Base-by-base conservation (phyloP, 1,140 invertebrate genomes). In the Drosophila bifasciata region DNA sequence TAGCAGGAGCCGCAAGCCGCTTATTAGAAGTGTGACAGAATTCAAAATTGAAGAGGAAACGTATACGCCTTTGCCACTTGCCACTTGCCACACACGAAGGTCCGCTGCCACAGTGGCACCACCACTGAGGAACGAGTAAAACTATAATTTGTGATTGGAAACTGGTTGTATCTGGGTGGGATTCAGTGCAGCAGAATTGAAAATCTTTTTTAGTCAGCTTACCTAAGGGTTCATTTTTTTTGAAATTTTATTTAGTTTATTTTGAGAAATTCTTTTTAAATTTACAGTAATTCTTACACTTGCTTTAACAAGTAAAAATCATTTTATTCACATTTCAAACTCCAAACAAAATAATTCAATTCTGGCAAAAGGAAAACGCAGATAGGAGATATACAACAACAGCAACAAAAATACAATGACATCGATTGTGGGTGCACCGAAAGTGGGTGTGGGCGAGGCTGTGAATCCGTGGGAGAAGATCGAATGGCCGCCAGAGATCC, bases 21-120 rank as follows among this genome's bases (percentile, higher is more conserved):
- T 63, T 64, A 80, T 85, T 79, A 64, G 80, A 84, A 84, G 79
- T 84, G 79, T 84, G 79, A 84, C 80, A 80, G 79, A 79, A 84
- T 84, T 84, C 80, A 58, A 85, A 84, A 62, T 72, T 79, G 66
- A 85, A 84, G 63, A 78, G 79, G 76, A 84, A 84, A 84, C 80
- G 76, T 49, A 51, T 55, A 79, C 66, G 75, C 79, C 76, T 74
- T 39, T 78, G 71, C 79, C 61, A 64, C 61, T 15, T 32, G 66
- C 64, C 62, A 68, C 21, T 67, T 67, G 48, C 62, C 62, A 40
- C 63, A 66, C 64, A 84, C 76, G 76, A 71, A 75, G 43, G 32
- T 8, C 36, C 50, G 15, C 36, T 45, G 15, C 25, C 19, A 16
- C 46, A 56, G 32, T 52, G 15, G 43, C 13, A 23, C 19, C n/a